Evolutionary conservation across 2,888 invertebrate species (phyloP), one percentile per base, ranked within the genome.

Genomic region (Mycogona germanica): DNA sequence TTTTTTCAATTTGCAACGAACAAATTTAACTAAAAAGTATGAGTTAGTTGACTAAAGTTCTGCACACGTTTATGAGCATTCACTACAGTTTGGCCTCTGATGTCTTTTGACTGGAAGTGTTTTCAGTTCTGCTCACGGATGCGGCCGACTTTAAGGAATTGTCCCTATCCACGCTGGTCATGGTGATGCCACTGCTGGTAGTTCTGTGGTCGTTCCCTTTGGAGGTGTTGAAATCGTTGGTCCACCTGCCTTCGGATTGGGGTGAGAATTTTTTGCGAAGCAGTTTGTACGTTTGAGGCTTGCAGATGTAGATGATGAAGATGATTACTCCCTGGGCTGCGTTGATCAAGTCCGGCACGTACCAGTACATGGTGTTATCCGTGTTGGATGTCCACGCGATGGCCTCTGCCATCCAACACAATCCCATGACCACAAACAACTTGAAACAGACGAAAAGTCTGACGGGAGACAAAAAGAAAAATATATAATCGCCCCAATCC

Each of bases 271-370:
- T 48, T n/a, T 32, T 23, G 1, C 53, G 47, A 14, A 53, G 23
- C n/a, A 53, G 17, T n/a, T 40, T 35, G 40, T 47, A 46, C 29
- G 53, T 47, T 17, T 46, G n/a, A 1, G 56, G 53, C 25, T 56
- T 56, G 29, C 44, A 48, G 35, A 56, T 40, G 32, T 56, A 56
- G 28, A 56, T 49, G n/a, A 56, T n/a, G 25, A 56, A 53, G 2
- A 56, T 48, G 37, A 56, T 4, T 9, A 56, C 23, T 19, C 56
- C 56, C 26, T 56, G 56, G 9, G 42, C 28, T 6, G 53, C 26
- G 17, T 38, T 53, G 35, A 53, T 42, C 2, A 53, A 3, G 12
- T 56, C 56, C 2, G 56, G 45, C 12, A 49, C 30, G 28, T 30
- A 48, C 32, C 21, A 41, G 7, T 14, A 28, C 23, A 28, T 29